Evolutionary conservation across 1,140 invertebrate genomes (phyloP), one percentile per base, ranked within the genome.

Genomic region (Trissolcus basalis): DNA sequence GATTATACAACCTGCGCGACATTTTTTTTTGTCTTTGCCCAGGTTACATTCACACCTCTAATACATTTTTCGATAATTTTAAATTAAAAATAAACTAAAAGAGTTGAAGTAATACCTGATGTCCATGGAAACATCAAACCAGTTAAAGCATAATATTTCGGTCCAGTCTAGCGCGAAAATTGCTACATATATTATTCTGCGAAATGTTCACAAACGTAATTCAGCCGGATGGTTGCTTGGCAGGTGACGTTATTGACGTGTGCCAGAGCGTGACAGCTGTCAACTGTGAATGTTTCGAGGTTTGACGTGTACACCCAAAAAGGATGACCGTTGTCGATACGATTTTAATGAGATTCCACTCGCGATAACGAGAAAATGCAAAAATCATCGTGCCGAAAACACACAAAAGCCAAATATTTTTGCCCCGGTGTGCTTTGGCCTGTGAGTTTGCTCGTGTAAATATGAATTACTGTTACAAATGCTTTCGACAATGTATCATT

Each of bases 271-370:
- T 82, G 83, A 85, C 83, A 82, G 81, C 80, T 85, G 82, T 86
- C 84, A 86, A 83, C 80, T 80, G 77, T 84, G 78, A 84, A 85
- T 82, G 82, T 86, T 84, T 84, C 80, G 68, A 83, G 74, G 69
- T 77, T 68, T 82, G 82, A 86, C 79, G 82, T 59, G 61, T 36
- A 61, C 59, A 27, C 53, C 59, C 65, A 68, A 73, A 79, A 73
- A 63, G 69, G 44, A 59, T 35, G 56, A 55, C 39, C 53, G 41
- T 9, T 56, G 60, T 83, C 76, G 72, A 77, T 80, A 81, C 80
- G 54, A 80, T 77, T 80, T 78, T 82, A 80, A 82, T 83, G 81
- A 83, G 82, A 81, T 80, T 56, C 72, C 76, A 79, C 64, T 67
- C 45, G 59, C 53, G 59, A 68, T 76, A 76, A 75, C 73, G 73